Percentiles rank a stretch among this genome's conserved stretches.
Conservation (phyloP, 1,140 invertebrate genomes). For the Reticulitermes speratus region DNA sequence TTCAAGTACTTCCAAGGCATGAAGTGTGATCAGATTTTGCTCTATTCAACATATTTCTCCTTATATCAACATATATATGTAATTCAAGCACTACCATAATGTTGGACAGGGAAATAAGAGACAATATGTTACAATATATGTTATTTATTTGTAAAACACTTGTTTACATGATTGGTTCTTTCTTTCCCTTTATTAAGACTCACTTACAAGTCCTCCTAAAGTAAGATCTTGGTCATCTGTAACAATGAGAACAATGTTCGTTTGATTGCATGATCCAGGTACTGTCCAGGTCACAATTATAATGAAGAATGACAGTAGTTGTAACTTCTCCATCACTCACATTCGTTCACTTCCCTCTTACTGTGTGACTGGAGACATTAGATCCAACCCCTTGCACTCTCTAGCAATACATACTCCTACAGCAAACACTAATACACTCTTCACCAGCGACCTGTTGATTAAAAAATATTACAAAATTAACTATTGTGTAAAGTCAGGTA, state of each 20-base stretch:
- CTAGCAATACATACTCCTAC: constrained; percentile 36
- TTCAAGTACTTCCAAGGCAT: too few species aligned
- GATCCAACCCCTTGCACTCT: constrained; percentile 36
- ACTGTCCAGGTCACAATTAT: background rate
- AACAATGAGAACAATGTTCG: constrained; percentile 79
- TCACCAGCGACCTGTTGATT: constrained; percentile 37
- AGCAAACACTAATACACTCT: constrained; percentile 36
- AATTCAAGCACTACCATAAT: too few species aligned
- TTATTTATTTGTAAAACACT: background rate
- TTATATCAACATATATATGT: too few species aligned
- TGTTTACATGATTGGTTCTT: background rate
- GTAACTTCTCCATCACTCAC: constrained; percentile 2
- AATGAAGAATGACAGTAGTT: background rate
- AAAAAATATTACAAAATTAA: background rate
- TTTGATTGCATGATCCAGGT: background rate
- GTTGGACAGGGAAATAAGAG: background rate
- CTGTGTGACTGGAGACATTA: constrained; percentile 34
- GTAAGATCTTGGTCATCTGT: constrained; percentile 85
- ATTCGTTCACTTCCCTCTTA: background rate
- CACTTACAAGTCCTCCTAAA: constrained; percentile 72
- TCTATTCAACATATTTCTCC: too few species aligned
- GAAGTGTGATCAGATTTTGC: too few species aligned
- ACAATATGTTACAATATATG: background rate
- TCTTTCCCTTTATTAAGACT: background rate
- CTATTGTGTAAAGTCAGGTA: too few species aligned